Percentiles rank a stretch among this genome's conserved stretches.
phyloP scores from a whole-genome alignment of 2,888 invertebrate genomes.

The Plebejus melissa region DNA sequence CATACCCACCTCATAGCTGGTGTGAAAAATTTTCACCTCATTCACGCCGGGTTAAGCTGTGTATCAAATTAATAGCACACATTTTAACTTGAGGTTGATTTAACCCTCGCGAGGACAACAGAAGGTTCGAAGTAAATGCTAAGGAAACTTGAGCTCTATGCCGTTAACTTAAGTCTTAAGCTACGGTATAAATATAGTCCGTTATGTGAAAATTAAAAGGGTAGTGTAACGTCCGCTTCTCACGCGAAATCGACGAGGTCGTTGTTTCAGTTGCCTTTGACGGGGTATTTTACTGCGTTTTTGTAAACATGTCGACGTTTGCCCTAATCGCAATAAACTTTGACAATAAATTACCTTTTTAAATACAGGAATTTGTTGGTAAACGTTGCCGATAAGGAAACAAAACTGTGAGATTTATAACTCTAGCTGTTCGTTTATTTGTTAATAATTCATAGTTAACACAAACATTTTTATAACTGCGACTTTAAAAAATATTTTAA shows the following conservation, averaged over 20 bases:
- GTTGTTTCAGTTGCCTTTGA: constrained; percentile 26
- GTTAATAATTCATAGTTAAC: background rate
- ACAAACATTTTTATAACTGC: background rate
- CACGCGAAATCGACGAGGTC: constrained; percentile 28
- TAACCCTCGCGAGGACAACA: background rate
- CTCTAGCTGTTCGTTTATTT: background rate
- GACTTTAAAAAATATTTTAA: background rate
- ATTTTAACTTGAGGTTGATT: background rate
- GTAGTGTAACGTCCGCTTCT: constrained; percentile 44
- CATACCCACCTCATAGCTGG: no score
- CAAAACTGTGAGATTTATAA: constrained; percentile 18
- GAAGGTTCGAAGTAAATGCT: background rate
- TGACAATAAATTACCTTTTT: constrained; percentile 14
- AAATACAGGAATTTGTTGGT: background rate
- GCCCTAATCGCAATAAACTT: constrained; percentile 16
- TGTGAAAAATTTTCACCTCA: no score
- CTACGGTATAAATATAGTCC: constrained; percentile 27
- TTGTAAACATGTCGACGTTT: constrained; percentile 28
- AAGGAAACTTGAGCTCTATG: background rate
- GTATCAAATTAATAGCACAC: background rate
- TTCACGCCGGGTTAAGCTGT: background rate
- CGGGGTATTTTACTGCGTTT: constrained; percentile 24
- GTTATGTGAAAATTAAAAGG: constrained; percentile 64
- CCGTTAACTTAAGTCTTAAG: background rate
- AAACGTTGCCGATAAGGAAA: constrained; percentile 3